These are phyloP conservation scores for Fissipunctia ypsillon DNA, from an alignment of 2,888 invertebrate genomes.

Conservation along the genomic window DNA sequence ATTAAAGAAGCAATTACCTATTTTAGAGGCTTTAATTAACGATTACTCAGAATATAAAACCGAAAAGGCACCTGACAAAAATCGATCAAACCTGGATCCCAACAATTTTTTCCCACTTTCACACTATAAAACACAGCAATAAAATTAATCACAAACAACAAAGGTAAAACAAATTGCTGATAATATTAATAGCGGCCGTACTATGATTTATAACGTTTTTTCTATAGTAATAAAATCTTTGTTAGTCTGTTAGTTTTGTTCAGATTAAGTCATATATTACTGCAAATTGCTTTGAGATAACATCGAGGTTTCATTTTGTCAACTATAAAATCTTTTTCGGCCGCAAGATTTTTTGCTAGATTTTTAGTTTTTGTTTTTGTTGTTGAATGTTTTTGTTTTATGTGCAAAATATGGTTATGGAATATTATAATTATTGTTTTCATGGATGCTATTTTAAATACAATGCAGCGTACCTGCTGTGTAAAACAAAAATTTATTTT, in stretches of 20 bases:
- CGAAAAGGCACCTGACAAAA: not conserved
- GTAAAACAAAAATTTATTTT: not conserved
- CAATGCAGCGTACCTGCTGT: too few species aligned
- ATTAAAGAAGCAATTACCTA: too few species aligned
- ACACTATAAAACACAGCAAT: conserved; percentile 65
- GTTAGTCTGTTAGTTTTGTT: conserved; percentile 55
- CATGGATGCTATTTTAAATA: not conserved
- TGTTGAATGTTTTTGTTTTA: not conserved
- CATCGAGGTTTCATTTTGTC: conserved; percentile 74
- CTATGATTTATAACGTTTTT: conserved; percentile 67
- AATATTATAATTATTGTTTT: not conserved
- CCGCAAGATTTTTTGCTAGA: conserved; percentile 17
- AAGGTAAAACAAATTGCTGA: conserved; percentile 78
- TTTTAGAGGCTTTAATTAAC: not conserved
- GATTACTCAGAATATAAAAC: not conserved
- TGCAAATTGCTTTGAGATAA: conserved; percentile 86
- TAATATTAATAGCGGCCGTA: conserved; percentile 70
- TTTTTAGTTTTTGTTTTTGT: not conserved
- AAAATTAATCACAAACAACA: conserved; percentile 74
- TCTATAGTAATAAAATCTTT: conserved; percentile 59
- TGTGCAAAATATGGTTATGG: conserved; percentile 4
- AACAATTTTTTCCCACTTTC: conserved; percentile 38
- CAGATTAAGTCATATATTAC: conserved; percentile 88
- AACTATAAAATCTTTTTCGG: conserved; percentile 50
- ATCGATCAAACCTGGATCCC: not conserved